Evolutionary conservation across 2,113 vertebrate genomes (phyloP), one percentile per base, ranked within the genome.

Genomic region (Lontra canadensis): DNA sequence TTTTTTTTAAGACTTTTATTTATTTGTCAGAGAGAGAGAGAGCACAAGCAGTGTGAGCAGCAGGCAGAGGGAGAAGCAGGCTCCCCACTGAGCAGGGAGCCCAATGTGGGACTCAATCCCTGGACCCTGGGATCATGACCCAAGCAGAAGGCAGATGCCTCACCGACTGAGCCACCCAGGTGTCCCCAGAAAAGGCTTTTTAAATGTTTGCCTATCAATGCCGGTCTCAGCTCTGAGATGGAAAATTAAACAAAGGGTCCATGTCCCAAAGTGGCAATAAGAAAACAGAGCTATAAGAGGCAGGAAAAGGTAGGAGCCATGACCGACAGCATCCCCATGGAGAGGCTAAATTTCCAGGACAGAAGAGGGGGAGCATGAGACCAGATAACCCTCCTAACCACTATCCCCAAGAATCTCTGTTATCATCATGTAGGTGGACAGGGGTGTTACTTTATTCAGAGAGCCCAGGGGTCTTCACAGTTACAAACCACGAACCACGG

Each of bases 231-330:
- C 25, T 57, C 12, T 80, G 42, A 95, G 88, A 36, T 29, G 17
- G 44, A 55, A 95, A 89, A 81, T 88, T 84, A 92, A 97, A 92
- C 34, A 36, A 86, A 47, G 31, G 8, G 13, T 69, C 61, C 57
- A 12, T 49, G 36, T 80, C 63, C 61, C 36, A 18, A 76, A 73
- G 63, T 74, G 20, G 31, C 71, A 47, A 17, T 31, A 29, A 14
- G 76, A 21, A 94, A 79, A 34, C 3, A 18, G n/a, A 90, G 34
- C 63, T 91, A n/a, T 12, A 42, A 88, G 84, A 44, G 2, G 1
- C n/a, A 44, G 49, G 49, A 71, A 71, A 12, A 86, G 47, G 18
- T 15, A 18, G 34, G 26, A 81, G 26, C 29, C 21, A 29, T 23
- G 25, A 42, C 2, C 25, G 44, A 86, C 7, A 13, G 10, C 21